phyloP scores from a whole-genome alignment of 2,797 vertebrate species.

The Anguilla pacifica region DNA sequence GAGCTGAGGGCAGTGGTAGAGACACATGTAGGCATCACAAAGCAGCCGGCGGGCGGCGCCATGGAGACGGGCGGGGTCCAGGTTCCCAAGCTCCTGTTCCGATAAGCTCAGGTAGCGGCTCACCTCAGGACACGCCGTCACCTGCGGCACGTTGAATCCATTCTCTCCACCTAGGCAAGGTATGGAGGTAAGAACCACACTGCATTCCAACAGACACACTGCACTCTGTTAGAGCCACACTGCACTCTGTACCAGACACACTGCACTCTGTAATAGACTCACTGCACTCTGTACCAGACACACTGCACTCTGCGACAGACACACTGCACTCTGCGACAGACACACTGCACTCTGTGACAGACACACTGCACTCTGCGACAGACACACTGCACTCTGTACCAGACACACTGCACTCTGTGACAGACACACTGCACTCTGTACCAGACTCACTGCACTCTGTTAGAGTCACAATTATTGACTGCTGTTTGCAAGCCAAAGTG shows the following conservation, averaged over 20 bases:
- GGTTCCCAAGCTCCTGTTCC: constrained; percentile 65
- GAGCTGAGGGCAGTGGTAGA: constrained; percentile 81
- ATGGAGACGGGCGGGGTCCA: constrained; percentile 66
- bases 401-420: background rate
- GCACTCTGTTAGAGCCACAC: background rate
- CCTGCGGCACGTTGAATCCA: constrained; percentile 81
- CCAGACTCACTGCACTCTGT: too few relatives aligned
- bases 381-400: too few relatives aligned
- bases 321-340: too few relatives aligned
- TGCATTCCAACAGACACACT: background rate
- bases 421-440: background rate
- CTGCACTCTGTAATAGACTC: too few relatives aligned
- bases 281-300: too few relatives aligned
- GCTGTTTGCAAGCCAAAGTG: too few relatives aligned
- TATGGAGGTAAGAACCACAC: background rate
- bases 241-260: background rate
- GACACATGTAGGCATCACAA: constrained; percentile 84
- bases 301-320: too few relatives aligned
- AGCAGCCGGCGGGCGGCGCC: constrained; percentile 72
- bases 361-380: too few relatives aligned
- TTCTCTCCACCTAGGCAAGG: constrained; percentile 76
- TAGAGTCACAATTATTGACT: too few relatives aligned
- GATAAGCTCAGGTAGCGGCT: constrained; percentile 75
- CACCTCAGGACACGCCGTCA: constrained; percentile 79
- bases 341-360: too few relatives aligned